Evolutionary conservation across 2,113 vertebrate species (phyloP), one percentile per base, ranked within the genome.

Genomic region (Laterallus jamaicensis): DNA sequence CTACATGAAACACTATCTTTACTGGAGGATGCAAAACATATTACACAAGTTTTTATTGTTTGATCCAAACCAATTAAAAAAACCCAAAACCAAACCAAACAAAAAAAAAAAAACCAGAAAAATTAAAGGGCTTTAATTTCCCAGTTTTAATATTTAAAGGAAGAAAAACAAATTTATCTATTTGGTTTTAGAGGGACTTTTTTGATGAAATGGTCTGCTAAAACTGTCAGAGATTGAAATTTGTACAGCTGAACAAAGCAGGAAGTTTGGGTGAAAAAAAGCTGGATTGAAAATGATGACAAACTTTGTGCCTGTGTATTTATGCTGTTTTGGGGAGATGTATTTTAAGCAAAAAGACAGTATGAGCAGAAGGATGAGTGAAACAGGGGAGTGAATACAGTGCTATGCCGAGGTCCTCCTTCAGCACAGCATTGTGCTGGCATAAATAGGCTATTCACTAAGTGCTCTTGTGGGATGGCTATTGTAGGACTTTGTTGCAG

Each of bases 1-100:
- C 37, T n/a, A 12, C 0, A 1, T 9, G 52, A 87, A 71, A 22
- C 14, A 0, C 28, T 50, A 0, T 24, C 13, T 44, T 49, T 39
- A 75, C 8, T 40, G 37, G 15, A 67, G 12, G 10, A 15, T 74
- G 31, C 7, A 64, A 90, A 80, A 66, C 2, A 4, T 1, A 37
- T 31, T 55, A 40, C 16, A 70, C 37, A 35, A 58, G 60, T 44
- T 54, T 52, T 4, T 17, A 20, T 9, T 11, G 9, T 47, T 56
- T 66, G 9, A 76, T 11, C 29, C 32, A 94, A 87, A 82, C 0
- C 5, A 5, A 85, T 13, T 18, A 1, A 31, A 42, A 91, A 47
- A 12, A 40, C 35, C 10, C 22, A 15, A 26, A n/a, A 6, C 19
- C 17, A 32, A 10, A 5, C 5, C 11, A 8, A n/a, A 50, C 8